Base-by-base conservation (phyloP, 2,113 vertebrate species). In the Amia ocellicauda region DNA sequence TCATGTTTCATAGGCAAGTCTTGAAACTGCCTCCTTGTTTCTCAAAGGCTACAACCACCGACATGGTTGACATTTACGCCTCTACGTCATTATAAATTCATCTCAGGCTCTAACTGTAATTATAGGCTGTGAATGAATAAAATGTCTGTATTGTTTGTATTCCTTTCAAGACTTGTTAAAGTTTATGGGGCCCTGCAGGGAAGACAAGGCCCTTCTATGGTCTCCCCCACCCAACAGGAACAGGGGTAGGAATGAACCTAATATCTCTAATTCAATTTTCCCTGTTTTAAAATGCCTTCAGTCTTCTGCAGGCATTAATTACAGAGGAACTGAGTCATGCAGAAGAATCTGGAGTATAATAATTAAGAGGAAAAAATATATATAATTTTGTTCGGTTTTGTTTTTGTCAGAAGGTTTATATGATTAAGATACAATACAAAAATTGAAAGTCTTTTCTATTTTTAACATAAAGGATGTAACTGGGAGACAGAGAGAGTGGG, bases 101-200 rank as follows among this genome's bases (percentile, higher is more conserved):
- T 58, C 19, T 41, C 31, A 58, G 29, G 9, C 56, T 1, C 19
- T 40, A 3, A 22, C 56, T 40, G 19, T 58, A 40, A 22, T 58
- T 58, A 20, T 20, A 22, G 28, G 16, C 28, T 40, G 8, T 22
- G 29, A 36, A 29, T 41, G 56, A 47, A 47, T 47, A 3, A 47
- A 47, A 47, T 47, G 43, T 47, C 43, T 47, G 2, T 47, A 47
- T 47, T 8, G 14, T 47, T 47, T 47, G 10, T 47, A 47, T 47
- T 19, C 56, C 16, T 41, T 22, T 58, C 56, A 22, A 4, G 23
- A 40, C 4, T 41, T 16, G 9, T 22, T 13, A 40, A 58, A 23
- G 17, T 58, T 58, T 41, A 58, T 58, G 29, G 29, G 20, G 20
- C 36, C 31, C 31, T 58, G 31, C 56, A 14, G 29, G 56, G 31